Conservation (phyloP, 2,113 vertebrate genomes). For the Plotosus lineatus region DNA sequence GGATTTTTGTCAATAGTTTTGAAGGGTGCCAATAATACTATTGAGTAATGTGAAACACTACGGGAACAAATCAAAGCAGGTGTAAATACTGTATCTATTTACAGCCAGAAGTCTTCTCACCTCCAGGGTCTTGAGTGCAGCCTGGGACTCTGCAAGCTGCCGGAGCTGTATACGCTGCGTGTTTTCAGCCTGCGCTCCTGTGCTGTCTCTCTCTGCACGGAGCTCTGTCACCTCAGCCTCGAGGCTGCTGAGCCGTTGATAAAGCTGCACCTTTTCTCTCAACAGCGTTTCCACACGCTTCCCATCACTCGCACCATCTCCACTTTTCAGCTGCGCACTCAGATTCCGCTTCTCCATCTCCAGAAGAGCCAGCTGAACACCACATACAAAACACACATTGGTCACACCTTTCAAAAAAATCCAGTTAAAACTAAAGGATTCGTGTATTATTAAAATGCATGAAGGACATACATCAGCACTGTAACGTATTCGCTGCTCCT, state of each 20-base stretch:
- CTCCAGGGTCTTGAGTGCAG: constrained; percentile 83
- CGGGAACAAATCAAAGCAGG: background rate
- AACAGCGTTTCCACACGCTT: constrained; percentile 81
- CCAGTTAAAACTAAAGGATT: background rate
- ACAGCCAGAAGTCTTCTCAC: constrained; percentile 66
- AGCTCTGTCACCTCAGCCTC: constrained; percentile 86
- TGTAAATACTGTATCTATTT: too few species aligned
- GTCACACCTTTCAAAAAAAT: background rate
- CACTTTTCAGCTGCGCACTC: constrained; percentile 74
- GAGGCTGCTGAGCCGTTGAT: constrained; percentile 82
- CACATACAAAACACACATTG: background rate
- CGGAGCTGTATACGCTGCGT: constrained; percentile 85
- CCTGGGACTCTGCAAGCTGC: constrained; percentile 85
- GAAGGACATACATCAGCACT: constrained; percentile 79
- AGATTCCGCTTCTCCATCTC: constrained; percentile 86
- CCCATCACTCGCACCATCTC: constrained; percentile 76
- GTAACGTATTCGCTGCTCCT: constrained; percentile 81
- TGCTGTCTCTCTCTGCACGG: constrained; percentile 85
- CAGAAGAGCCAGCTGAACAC: constrained; percentile 70
- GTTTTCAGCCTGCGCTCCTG: constrained; percentile 82
- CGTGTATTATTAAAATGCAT: background rate
- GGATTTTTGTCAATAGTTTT: background rate
- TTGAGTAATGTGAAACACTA: background rate
- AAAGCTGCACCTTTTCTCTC: constrained; percentile 84
- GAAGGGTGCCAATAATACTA: background rate